Evolutionary conservation across 2,888 invertebrate species (phyloP), one percentile per base, ranked within the genome.

Genomic region (Scaptomyza cyrtandrae): DNA sequence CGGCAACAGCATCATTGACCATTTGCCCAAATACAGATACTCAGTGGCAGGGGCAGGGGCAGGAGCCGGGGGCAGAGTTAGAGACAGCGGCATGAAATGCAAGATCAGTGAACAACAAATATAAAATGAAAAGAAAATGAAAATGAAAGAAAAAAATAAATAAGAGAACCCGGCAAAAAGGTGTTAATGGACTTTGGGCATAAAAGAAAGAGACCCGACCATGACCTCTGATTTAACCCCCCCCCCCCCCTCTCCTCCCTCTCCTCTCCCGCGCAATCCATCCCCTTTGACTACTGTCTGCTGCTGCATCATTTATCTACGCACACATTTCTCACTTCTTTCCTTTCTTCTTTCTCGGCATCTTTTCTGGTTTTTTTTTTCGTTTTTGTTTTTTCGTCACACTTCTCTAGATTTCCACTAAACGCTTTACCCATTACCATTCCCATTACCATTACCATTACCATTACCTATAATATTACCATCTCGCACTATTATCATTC

Each of bases 121-220:
- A 19, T 19, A 19, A 19, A 19, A 19, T 19, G 19, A 19, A 19
- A 19, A 24, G 5, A 24, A 3, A 24, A 24, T 1, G 1, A 24
- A 24, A 24, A 24, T 24, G 24, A 39, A 16, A 39, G 3, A 41
- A 41, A 41, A 10, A 10, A 4, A 16, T 10, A 1, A 74, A 68
- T 65, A 41, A 13, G 33, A 45, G 27, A 43, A 39, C 6, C 53
- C 31, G 52, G 48, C 55, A 67, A 66, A 75, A 84, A 88, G 83
- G 88, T 88, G 84, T 81, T 87, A 88, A 88, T 86, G 86, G 78
- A 80, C 64, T 76, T 75, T 79, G 70, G 67, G 62, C 48, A 58
- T 7, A 39, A 67, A 33, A 75, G 70, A 78, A 76, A 78, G 76
- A 41, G 66, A 59, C 43, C 63, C 78, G 78, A 78, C 74, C 74